These are phyloP conservation scores for Clarias macrocephalus DNA, from an alignment of 2,113 vertebrate genomes.

Conservation along the genomic window DNA sequence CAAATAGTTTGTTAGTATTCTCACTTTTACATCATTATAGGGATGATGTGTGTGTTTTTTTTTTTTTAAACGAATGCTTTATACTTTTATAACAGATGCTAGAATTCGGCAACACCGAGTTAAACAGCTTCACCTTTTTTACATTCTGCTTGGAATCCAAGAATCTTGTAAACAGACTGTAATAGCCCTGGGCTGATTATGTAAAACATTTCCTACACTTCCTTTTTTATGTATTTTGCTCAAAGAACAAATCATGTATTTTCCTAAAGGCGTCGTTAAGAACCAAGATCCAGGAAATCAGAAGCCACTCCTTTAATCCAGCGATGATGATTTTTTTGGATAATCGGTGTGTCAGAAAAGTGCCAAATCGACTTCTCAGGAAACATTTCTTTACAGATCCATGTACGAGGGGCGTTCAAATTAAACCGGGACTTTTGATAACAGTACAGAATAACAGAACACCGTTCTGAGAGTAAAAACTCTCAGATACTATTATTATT, in stretches of 20 bases:
- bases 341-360: not conserved
- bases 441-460: no score
- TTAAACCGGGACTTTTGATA: no score
- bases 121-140: conserved; percentile 40
- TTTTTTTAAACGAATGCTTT: conserved; percentile 13
- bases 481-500: no score
- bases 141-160: conserved; percentile 79
- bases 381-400: not conserved
- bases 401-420: not conserved
- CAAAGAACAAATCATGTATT: not conserved
- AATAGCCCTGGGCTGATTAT: conserved; percentile 70
- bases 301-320: not conserved
- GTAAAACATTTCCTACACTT: not conserved
- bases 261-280: not conserved
- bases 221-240: no score
- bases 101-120: conserved; percentile 56
- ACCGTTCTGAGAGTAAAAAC: no score
- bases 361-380: not conserved
- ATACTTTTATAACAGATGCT: conserved; percentile 33
- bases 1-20: not conserved
- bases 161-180: conserved; percentile 72
- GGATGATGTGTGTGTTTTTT: conserved; percentile 5
- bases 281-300: not conserved
- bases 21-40: not conserved
- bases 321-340: no score